Evolutionary conservation across 2,113 vertebrate genomes (phyloP).

Genomic region (Heterocephalus glaber): DNA sequence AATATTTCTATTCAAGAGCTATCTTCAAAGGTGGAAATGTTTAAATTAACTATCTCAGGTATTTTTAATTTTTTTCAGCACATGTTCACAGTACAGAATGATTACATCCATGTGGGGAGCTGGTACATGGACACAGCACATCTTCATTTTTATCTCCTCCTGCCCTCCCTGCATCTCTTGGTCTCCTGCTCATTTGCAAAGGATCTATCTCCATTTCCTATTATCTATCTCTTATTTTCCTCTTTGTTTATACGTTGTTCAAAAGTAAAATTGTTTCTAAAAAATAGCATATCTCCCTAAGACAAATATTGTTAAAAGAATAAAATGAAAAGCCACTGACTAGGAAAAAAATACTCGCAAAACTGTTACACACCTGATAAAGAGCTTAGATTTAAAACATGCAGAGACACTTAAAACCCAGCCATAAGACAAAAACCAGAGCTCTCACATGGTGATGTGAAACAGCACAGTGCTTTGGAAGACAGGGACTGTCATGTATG

Average conservation of each 20-base stretch:
- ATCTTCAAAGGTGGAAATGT: not conserved
- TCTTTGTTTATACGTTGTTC: not conserved
- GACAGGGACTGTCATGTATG: too few relatives aligned
- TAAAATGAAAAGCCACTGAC: not conserved
- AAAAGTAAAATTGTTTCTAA: slow-evolving; percentile 12
- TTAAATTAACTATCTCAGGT: not conserved
- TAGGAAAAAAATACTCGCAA: not conserved
- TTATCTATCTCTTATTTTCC: not conserved
- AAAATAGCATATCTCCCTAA: not conserved
- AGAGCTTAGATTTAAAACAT: not conserved
- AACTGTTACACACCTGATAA: not conserved
- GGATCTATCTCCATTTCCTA: not conserved
- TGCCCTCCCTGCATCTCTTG: not conserved
- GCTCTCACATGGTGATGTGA: not conserved
- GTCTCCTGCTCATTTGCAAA: not conserved
- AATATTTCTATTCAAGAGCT: not conserved
- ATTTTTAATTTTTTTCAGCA: too few relatives aligned
- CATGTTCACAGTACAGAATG: not conserved
- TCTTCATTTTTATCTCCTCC: not conserved
- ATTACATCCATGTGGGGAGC: not conserved
- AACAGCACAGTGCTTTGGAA: too few relatives aligned
- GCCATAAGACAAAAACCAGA: not conserved
- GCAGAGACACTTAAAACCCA: not conserved
- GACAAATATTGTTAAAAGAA: not conserved
- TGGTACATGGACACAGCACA: not conserved